Conservation (phyloP, 2,113 vertebrate species). For the Pyxicephalus adspersus region DNA sequence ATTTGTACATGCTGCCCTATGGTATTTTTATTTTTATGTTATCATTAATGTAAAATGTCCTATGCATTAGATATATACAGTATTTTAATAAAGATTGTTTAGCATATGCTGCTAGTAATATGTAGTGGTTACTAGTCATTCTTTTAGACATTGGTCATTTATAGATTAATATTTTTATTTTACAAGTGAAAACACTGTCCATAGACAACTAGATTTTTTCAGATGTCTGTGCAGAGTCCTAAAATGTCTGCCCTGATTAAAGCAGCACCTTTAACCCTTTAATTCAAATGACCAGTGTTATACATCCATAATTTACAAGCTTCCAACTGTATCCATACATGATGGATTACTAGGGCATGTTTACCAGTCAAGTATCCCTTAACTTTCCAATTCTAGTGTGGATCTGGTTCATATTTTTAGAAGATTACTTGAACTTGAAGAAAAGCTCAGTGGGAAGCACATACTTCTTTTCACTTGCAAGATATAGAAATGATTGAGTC, state of each 20-base stretch:
- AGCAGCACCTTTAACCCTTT: not conserved
- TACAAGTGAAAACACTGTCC: too few species aligned
- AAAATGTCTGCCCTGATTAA: not conserved
- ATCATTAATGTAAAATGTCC: too few species aligned
- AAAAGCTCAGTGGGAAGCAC: slow-evolving; percentile 8
- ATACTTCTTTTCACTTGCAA: slow-evolving; percentile 42
- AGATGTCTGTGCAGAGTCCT: too few species aligned
- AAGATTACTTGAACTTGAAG: slow-evolving; percentile 12
- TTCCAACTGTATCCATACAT: not conserved
- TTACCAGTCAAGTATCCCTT: not conserved
- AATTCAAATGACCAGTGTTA: not conserved
- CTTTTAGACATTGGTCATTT: too few species aligned
- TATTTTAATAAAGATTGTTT: too few species aligned
- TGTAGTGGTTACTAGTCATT: too few species aligned
- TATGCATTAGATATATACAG: too few species aligned
- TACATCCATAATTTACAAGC: not conserved
- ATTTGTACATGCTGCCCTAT: too few species aligned
- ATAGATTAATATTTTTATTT: too few species aligned
- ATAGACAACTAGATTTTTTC: too few species aligned
- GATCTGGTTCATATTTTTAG: not conserved
- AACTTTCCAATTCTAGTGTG: not conserved
- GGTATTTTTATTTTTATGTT: too few species aligned
- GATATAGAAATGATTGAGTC: slow-evolving; percentile 48
- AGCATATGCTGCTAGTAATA: too few species aligned
- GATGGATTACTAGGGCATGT: not conserved